These are phyloP conservation scores for Nemapogon koenigi DNA, from an alignment of 2,888 invertebrate species.

Conservation along the genomic window DNA sequence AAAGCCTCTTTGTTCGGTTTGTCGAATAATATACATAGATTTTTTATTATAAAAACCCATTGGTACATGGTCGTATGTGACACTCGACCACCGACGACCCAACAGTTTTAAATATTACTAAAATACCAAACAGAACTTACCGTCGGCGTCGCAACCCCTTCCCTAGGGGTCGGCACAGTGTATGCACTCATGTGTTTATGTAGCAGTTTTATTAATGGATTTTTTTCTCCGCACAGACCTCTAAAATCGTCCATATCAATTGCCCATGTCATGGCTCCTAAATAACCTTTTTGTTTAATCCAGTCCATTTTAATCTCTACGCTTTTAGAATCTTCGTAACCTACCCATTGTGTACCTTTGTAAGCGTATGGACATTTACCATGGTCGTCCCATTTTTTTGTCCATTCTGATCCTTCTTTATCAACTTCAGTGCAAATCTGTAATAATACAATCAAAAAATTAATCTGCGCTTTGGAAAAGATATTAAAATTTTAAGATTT, in stretches of 20 bases:
- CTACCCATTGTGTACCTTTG: constrained; percentile 91
- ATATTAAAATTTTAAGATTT: too few relatives aligned
- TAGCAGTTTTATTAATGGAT: constrained; percentile 76
- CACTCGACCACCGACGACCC: too few relatives aligned
- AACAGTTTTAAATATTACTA: too few relatives aligned
- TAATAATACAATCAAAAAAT: too few relatives aligned
- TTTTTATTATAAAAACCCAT: too few relatives aligned
- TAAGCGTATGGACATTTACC: constrained; percentile 87
- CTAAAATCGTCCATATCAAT: constrained; percentile 92
- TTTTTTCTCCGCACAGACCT: constrained; percentile 80
- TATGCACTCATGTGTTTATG: constrained; percentile 75
- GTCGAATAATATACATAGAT: too few relatives aligned
- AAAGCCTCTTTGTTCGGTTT: too few relatives aligned
- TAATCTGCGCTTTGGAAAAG: too few relatives aligned
- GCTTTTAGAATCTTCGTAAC: constrained; percentile 83
- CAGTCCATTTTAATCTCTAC: constrained; percentile 90
- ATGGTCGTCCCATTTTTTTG: constrained; percentile 80
- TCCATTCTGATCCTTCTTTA: constrained; percentile 77
- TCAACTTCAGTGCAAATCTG: constrained; percentile 82
- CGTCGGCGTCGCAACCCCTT: constrained; percentile 69
- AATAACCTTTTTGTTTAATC: constrained; percentile 79
- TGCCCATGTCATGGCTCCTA: constrained; percentile 93
- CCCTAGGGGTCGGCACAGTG: constrained; percentile 70
- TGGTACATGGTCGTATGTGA: too few relatives aligned
- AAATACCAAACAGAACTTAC: constrained; percentile 43